Evolutionary conservation across 2,113 vertebrate genomes (phyloP), one percentile per base, ranked within the genome.

Genomic region (Erinaceus europaeus): DNA sequence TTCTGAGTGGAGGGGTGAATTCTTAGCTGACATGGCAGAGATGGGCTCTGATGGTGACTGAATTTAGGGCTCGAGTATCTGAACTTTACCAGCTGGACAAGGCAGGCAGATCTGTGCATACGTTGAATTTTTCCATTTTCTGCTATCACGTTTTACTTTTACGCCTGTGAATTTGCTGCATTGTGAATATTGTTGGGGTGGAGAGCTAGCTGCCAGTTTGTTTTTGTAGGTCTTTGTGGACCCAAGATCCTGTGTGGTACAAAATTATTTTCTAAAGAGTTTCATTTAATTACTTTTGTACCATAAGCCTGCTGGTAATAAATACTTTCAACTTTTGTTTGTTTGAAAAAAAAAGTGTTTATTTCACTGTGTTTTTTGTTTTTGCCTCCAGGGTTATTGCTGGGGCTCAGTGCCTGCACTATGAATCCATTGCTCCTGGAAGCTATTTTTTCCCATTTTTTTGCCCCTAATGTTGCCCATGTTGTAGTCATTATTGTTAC

Each of bases 211-310:
- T n/a, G n/a, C n/a, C n/a, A n/a, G n/a, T n/a, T n/a, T n/a, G n/a
- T n/a, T n/a, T n/a, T n/a, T n/a, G n/a, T n/a, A n/a, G n/a, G n/a
- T n/a, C n/a, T n/a, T n/a, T n/a, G n/a, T n/a, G n/a, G n/a, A n/a
- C n/a, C n/a, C n/a, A n/a, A n/a, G n/a, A n/a, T n/a, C n/a, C 88
- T 86, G 34, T 74, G 0, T 90, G 62, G 50, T 53, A 53, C n/a
- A n/a, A n/a, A 38, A 78, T 77, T 64, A 89, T 80, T 46, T 7
- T 65, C 79, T 64, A 44, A 46, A 1, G 79, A 67, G 50, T 79
- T 55, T 6, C n/a, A 52, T 84, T 29, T 46, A 8, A 81, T 90
- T 89, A 12, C 23, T 92, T 72, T 92, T 87, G 15, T 81, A 76
- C 48, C 80, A 44, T 14, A 64, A 27, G 25, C 52, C 40, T 84